Base-by-base conservation (phyloP, 2,113 vertebrate species). In the Manacus vitellinus region DNA sequence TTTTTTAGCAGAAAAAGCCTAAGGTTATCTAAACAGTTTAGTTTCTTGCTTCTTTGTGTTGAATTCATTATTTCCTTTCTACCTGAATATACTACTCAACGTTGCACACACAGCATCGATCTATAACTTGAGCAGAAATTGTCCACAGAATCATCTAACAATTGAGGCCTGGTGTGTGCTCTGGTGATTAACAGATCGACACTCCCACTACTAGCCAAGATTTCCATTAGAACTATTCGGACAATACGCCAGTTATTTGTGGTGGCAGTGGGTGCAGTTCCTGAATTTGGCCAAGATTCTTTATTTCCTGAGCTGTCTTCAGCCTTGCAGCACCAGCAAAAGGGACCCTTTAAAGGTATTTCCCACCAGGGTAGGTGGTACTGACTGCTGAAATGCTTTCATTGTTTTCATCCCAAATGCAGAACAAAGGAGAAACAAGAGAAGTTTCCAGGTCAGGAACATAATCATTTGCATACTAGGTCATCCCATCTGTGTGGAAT, bases 11-110 rank as follows among this genome's bases (percentile, higher is more conserved):
- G 85, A 92, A 88, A 77, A 93, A 94, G 90, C 92, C 96, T 71
- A 86, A 91, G 95, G 96, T 97, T 95, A 96, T 96, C 85, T 58
- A 84, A 94, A 96, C 88, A 91, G 89, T 95, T 96, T 96, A 74
- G 79, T 94, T 95, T 94, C 72, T 92, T 84, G 31, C 43, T 94
- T 90, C 61, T 88, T 88, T 81, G 56, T 92, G 52, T 61, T 92
- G 90, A 93, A 95, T 96, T 94, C 47, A 77, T 96, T 88, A 77
- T 93, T 96, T 96, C 74, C 66, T 85, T 92, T 88, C 90, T 90
- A 67, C 33, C 59, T 73, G 63, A 75, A 83, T 92, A 88, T 77
- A 88, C 86, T 86, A n/a, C 58, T 89, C 31, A 49, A 9, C 1
- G 1, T 81, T 88, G 63, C n/a, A 74, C 65, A 33, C 30, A 37